These are phyloP conservation scores for Trichopoda pennipes DNA, from an alignment of 2,888 invertebrate species.

Conservation along the genomic window DNA sequence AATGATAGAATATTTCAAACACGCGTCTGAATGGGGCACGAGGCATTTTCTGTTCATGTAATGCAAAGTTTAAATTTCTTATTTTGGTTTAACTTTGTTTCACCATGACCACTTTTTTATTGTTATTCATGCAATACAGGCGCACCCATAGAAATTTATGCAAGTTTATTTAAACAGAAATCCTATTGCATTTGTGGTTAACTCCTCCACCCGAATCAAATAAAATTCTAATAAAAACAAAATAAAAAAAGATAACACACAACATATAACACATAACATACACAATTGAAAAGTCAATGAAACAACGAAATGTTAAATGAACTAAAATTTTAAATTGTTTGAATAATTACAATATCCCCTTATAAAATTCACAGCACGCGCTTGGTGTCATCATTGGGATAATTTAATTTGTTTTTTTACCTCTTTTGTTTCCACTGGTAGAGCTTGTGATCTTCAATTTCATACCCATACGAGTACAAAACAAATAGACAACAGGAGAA, in stretches of 20 bases:
- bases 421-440: slow-evolving; percentile 33
- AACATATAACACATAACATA: background rate
- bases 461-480: slow-evolving; percentile 15
- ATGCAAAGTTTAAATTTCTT: slow-evolving; percentile 4
- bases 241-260: background rate
- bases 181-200: slow-evolving; percentile 24
- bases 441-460: slow-evolving; percentile 27
- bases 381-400: slow-evolving; percentile 72
- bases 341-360: slow-evolving; percentile 75
- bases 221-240: background rate
- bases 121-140: background rate
- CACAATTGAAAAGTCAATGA: slow-evolving; percentile 30
- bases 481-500: background rate
- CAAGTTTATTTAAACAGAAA: slow-evolving; percentile 6
- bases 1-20: background rate
- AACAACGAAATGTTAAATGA: slow-evolving; percentile 27
- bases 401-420: slow-evolving; percentile 46
- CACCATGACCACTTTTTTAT: slow-evolving; percentile 1
- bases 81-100: slow-evolving; percentile 9
- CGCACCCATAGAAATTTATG: slow-evolving; percentile 29
- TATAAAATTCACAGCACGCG: slow-evolving; percentile 76
- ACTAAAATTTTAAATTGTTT: slow-evolving; percentile 50
- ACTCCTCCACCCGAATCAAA: slow-evolving; percentile 36
- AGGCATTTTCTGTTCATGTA: slow-evolving; percentile 21
- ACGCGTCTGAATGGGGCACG: slow-evolving; percentile 41